A percentile compares a stretch with the other conserved stretches of the same genome.
phyloP scores from a whole-genome alignment of 1,140 invertebrate genomes.

The Meloidogyne exigua region DNA sequence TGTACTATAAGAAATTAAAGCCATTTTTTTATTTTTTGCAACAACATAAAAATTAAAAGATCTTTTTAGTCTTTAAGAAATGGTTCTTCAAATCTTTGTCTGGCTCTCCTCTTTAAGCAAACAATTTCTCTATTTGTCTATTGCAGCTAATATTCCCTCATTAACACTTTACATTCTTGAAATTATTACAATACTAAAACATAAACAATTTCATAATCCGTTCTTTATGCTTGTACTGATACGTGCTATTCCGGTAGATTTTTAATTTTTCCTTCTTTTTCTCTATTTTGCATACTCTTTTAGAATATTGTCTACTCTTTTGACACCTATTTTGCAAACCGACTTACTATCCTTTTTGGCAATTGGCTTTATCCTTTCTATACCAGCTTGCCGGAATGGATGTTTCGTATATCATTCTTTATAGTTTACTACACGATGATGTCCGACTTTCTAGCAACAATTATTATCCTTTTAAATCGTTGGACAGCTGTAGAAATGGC shows the following conservation, averaged over 20 bases:
- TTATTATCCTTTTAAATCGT: slow-evolving; percentile 7
- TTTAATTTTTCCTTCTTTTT: not conserved
- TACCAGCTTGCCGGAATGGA: not conserved
- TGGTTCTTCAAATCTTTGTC: not conserved
- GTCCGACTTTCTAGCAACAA: slow-evolving; percentile 7
- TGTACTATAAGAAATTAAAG: too few species aligned
- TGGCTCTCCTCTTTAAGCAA: not conserved
- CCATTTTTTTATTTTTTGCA: too few species aligned
- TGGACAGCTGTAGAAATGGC: not conserved
- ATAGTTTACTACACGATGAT: not conserved
- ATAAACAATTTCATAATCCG: slow-evolving; percentile 17
- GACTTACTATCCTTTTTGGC: slow-evolving; percentile 1
- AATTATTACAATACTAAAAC: slow-evolving; percentile 9
- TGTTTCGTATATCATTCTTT: not conserved
- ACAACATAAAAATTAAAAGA: too few species aligned
- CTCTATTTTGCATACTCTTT: too few species aligned
- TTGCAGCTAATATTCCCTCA: slow-evolving; percentile 3
- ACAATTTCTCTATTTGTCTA: not conserved
- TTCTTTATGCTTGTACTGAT: slow-evolving; percentile 13
- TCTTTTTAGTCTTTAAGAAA: too few species aligned
- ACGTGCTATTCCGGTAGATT: slow-evolving; percentile 5
- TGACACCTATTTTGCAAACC: not conserved
- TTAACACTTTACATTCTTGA: not conserved
- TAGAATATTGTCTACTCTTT: not conserved
- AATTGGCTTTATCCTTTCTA: slow-evolving; percentile 1